Percentiles rank a stretch among this genome's conserved stretches.
phyloP scores from a whole-genome alignment of 2,797 vertebrate genomes.

The Tokudaia muenninki region DNA sequence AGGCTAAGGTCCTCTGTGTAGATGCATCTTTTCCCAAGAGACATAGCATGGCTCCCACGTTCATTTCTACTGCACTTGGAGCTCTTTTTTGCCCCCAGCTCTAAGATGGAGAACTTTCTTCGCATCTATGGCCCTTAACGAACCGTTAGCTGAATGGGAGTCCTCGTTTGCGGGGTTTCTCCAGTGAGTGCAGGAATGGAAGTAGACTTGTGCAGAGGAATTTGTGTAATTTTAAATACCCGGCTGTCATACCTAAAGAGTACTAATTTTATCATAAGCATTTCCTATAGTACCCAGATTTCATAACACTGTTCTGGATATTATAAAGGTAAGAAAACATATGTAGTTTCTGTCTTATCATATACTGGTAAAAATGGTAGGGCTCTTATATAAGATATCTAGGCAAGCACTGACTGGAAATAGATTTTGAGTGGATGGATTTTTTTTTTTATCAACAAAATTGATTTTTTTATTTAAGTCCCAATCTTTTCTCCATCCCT shows the following conservation, averaged over 20 bases:
- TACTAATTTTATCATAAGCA: neutral
- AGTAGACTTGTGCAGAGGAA: neutral
- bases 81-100: neutral
- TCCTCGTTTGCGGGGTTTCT: neutral
- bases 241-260: neutral
- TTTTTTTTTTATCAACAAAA: neutral
- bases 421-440: neutral
- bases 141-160: too few species aligned
- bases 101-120: neutral
- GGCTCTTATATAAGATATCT: neutral
- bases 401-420: conserved; percentile 11
- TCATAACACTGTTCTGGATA: neutral
- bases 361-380: neutral
- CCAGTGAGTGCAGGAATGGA: neutral
- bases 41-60: neutral
- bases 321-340: conserved; percentile 3
- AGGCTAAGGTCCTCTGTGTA: neutral
- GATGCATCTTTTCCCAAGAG: neutral
- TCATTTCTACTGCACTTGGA: neutral
- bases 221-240: neutral
- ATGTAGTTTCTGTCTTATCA: neutral
- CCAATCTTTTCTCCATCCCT: neutral
- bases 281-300: neutral
- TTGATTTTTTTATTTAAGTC: neutral
- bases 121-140: neutral